Conservation (phyloP, 2,797 vertebrate genomes). For the Setipinna tenuifilis region DNA sequence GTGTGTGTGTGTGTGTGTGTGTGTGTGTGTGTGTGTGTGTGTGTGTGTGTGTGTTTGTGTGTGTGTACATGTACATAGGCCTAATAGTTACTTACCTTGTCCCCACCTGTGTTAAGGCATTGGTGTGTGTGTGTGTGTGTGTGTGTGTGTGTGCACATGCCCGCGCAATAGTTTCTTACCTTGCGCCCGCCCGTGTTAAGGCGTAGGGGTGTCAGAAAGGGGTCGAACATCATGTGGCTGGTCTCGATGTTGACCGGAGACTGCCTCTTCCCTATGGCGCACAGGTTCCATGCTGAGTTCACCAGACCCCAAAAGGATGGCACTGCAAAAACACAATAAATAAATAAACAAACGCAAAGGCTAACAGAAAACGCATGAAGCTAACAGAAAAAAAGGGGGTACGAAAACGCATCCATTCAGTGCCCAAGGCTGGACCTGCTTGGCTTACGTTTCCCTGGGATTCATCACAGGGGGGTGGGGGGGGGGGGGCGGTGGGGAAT, state of each 20-base stretch:
- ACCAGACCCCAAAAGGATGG: constrained; percentile 61
- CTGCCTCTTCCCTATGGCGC: constrained; percentile 57
- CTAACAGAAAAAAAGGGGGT: not conserved
- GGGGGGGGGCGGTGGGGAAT: no score
- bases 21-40: not conserved
- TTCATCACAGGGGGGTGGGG: no score
- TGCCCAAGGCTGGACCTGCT: not conserved
- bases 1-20: no score
- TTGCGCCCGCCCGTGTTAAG: constrained; percentile 53
- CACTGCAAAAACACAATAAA: constrained; percentile 43
- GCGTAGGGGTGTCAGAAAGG: constrained; percentile 53
- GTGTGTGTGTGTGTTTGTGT: not conserved
- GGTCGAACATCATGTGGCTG: constrained; percentile 58
- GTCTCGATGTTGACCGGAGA: constrained; percentile 58
- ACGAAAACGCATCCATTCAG: not conserved
- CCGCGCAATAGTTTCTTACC: constrained; percentile 34
- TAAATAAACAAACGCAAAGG: not conserved
- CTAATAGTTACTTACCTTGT: no score
- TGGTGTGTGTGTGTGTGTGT: constrained; percentile 4
- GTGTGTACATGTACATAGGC: no score
- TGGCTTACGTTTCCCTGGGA: not conserved
- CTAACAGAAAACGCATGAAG: not conserved
- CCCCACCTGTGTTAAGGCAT: no score
- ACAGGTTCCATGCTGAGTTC: constrained; percentile 60
- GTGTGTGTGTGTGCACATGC: not conserved